phyloP scores from a whole-genome alignment of 2,113 vertebrate genomes.

The Bungarus multicinctus region DNA sequence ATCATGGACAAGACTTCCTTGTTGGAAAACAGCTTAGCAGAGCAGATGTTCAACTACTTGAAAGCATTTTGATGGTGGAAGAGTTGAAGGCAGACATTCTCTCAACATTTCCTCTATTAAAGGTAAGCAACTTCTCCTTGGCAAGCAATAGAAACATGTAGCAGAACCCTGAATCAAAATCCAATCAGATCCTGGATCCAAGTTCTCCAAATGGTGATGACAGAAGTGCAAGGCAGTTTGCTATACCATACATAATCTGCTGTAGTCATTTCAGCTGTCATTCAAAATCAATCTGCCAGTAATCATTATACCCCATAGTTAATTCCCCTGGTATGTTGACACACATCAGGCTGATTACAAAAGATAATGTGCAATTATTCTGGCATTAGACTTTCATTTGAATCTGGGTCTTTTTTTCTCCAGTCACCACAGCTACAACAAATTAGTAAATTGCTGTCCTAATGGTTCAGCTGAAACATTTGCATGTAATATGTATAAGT shows the following conservation, averaged over 20 bases:
- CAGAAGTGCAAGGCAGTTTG: background rate
- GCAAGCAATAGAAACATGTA: background rate
- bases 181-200: background rate
- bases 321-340: background rate
- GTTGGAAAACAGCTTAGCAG: conserved; percentile 81
- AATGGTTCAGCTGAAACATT: background rate
- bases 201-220: background rate
- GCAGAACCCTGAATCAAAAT: background rate
- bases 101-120: conserved; percentile 67
- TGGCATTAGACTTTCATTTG: background rate
- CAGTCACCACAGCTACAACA: background rate
- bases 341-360: background rate
- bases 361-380: background rate
- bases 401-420: background rate
- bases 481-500: background rate
- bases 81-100: conserved; percentile 75
- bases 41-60: conserved; percentile 85
- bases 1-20: conserved; percentile 73
- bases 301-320: background rate
- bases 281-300: background rate
- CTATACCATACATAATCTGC: background rate
- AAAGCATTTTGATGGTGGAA: conserved; percentile 83
- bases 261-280: background rate
- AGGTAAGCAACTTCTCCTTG: conserved; percentile 47
- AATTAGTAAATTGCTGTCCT: background rate